Evolutionary conservation across 2,888 invertebrate species (phyloP).

Genomic region (Lingula anatina): DNA sequence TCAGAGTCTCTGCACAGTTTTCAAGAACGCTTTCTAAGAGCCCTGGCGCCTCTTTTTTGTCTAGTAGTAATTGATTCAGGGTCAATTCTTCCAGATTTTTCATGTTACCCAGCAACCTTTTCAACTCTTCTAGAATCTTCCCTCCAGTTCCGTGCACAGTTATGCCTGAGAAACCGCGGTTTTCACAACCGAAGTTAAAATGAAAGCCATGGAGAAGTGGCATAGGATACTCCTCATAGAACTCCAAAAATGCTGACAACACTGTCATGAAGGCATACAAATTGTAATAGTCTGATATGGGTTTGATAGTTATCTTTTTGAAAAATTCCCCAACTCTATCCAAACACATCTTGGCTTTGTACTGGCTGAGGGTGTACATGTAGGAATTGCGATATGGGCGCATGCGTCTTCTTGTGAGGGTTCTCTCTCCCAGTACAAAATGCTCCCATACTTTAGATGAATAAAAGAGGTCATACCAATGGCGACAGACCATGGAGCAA

Average conservation of each 20-base stretch:
- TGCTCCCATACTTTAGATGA: constrained; percentile 71
- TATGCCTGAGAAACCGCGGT: constrained; percentile 24
- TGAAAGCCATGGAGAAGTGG: constrained; percentile 48
- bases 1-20: constrained; percentile 62
- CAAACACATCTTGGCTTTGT: constrained; percentile 67
- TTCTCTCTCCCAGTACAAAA: constrained; percentile 68
- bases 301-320: constrained; percentile 65
- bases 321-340: constrained; percentile 65
- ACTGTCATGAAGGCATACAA: constrained; percentile 79
- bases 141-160: constrained; percentile 73
- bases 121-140: constrained; percentile 41
- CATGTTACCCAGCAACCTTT: constrained; percentile 64
- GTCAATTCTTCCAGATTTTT: constrained; percentile 62
- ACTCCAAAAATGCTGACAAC: constrained; percentile 69
- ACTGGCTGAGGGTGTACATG: constrained; percentile 72
- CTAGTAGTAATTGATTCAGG: constrained; percentile 69
- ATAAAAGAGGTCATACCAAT: constrained; percentile 60
- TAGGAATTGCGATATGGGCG: constrained; percentile 74
- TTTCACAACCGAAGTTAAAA: constrained; percentile 66
- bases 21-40: constrained; percentile 65
- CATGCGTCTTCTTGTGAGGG: constrained; percentile 69
- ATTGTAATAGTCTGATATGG: constrained; percentile 74
- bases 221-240: constrained; percentile 30
- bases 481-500: constrained; percentile 61
- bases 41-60: constrained; percentile 62